Base-by-base conservation (phyloP, 1,140 invertebrate species). In the Heliconius melpomene region DNA sequence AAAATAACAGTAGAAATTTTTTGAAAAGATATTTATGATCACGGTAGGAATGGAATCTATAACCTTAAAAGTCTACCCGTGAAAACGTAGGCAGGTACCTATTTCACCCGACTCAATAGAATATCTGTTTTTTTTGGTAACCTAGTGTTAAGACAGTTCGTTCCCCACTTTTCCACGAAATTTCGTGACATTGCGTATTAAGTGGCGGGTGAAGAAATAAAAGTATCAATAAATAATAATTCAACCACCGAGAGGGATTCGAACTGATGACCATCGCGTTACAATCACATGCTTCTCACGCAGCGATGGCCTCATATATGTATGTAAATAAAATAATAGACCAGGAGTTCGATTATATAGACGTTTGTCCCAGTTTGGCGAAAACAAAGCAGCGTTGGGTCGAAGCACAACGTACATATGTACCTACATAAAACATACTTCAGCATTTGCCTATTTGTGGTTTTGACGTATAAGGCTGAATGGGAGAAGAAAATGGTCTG, bases 311-410 rank as follows among this genome's bases (percentile, higher is more conserved):
- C 32, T 6, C 32, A 13, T 46, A 46, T 46, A 9, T 46, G 40
- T 13, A 52, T 52, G 16, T 52, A 20, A 52, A 16, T 52, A 16
- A 52, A 52, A 52, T 18, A 52, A 46, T 13, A 46, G 50, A 18
- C 54, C 23, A 57, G 20, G 9, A 57, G 54, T 57, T 57, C 9
- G 54, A 57, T 57, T n/a, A 57, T 23, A 57, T n/a, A 23, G 1
- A 57, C 54, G 54, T 23, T 57, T 57, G 54, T 57, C n/a, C n/a
- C n/a, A 57, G n/a, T 57, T 57, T 57, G 9, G n/a, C 11, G 54
- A 57, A 57, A 57, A 57, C 54, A 57, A 57, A 57, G 54, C 54
- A n/a, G 20, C 54, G n/a, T 57, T 57, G n/a, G n/a, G 54, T 57
- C 54, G 7, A n/a, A 13, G 13, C n/a, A 23, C 20, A 57, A 57